Base-by-base conservation (phyloP, 2,888 invertebrate species). In the Drosophila phalerata region DNA sequence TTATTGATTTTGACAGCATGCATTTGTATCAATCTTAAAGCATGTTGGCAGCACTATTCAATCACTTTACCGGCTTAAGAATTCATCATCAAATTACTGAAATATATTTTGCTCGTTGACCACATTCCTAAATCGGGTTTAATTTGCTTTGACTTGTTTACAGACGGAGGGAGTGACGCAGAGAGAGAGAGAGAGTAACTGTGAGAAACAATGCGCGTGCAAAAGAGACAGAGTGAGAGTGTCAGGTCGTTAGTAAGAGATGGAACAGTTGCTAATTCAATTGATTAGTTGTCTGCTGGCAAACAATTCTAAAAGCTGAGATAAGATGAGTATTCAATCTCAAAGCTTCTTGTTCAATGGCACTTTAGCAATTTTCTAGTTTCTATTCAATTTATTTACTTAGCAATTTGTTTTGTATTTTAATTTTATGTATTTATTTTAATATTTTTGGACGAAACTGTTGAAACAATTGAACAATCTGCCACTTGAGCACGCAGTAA, bases 401-500 rank as follows among this genome's bases (percentile, higher is more conserved):
- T 37, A 40, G 43, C 55, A 48, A 63, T 40, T 62, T 62, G 38
- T 67, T 53, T 58, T 64, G 38, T 19, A 25, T 51, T 38, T 52
- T 15, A 17, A 37, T 15, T 52, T 38, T 25, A 15, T 45, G 10
- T 25, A 8, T 15, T 49, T 30, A 30, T 49, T 30, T 40, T 25
- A 45, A 25, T 45, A 56, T 25, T 38, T 52, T 38, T 3, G 52
- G 37, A 8, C n/a, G 9, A 17, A 25, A 9, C 15, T 28, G 15
- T 15, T 34, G 38, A 17, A n/a, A n/a, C 64, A 69, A 60, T 73
- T 69, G 82, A 37, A 68, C 64, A 83, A 78, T 72, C 68, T 71
- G 73, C 49, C 81, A 85, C 84, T 84, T 84, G 83, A 71, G 84
- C 84, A 84, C 83, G 83, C 83, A 84, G 69, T 63, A 77, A 85